Evolutionary conservation across 2,113 vertebrate genomes (phyloP).

Genomic region (Coracopsis vasa): DNA sequence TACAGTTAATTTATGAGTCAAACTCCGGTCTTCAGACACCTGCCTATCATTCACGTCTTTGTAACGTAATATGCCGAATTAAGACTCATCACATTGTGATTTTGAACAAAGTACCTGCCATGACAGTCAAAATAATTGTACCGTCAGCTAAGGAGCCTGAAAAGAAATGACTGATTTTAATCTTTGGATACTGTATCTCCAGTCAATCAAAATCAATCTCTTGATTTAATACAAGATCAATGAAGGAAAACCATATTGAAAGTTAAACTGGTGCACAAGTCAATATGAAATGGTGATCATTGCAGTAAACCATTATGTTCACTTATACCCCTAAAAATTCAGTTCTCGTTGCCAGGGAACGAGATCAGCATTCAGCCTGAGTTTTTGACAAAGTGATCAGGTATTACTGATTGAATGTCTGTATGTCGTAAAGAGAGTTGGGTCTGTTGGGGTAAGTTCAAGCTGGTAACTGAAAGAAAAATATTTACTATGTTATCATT

Average conservation of each 20-base stretch:
- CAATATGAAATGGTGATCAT: background rate
- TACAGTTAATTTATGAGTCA: background rate
- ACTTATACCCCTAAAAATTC: background rate
- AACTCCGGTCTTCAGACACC: background rate
- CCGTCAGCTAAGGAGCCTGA: background rate
- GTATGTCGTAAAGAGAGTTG: background rate
- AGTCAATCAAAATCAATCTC: background rate
- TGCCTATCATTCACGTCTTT: background rate
- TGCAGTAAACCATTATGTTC: background rate
- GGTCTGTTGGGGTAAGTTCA: background rate
- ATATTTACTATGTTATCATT: constrained; percentile 33
- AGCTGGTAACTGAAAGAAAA: background rate
- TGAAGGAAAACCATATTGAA: background rate
- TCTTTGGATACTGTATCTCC: background rate
- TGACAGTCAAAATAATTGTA: background rate
- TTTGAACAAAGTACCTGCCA: background rate
- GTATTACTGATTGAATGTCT: background rate
- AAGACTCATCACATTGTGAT: background rate
- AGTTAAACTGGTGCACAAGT: background rate
- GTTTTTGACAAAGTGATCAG: background rate
- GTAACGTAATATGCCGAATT: background rate
- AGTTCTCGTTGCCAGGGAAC: background rate
- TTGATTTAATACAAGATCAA: background rate
- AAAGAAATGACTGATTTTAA: background rate
- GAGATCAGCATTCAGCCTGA: background rate